phyloP scores from a whole-genome alignment of 1,140 invertebrate genomes.

The Sycobia sp. region DNA sequence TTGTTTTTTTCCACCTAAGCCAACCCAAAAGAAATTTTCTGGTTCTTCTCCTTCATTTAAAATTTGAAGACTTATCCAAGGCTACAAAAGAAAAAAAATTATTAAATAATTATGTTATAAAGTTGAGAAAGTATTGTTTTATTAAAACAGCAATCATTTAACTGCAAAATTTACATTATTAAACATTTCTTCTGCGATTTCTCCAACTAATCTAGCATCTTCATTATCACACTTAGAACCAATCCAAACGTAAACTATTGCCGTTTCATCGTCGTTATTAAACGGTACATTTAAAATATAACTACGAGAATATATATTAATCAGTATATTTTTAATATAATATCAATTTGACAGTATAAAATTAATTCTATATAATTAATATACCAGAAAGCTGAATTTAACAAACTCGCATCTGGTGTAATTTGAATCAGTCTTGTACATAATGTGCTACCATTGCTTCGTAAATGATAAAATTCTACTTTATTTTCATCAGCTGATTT shows the following conservation, averaged over 20 bases:
- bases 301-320: slow-evolving; percentile 62
- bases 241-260: slow-evolving; percentile 98
- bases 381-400: slow-evolving; percentile 88
- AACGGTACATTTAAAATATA: slow-evolving; percentile 97
- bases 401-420: slow-evolving; percentile 74
- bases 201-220: slow-evolving; percentile 86
- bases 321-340: background rate
- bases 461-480: slow-evolving; percentile 93
- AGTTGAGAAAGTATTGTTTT: slow-evolving; percentile 24
- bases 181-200: slow-evolving; percentile 94
- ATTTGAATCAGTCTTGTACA: slow-evolving; percentile 94
- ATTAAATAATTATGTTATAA: background rate
- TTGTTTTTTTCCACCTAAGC: slow-evolving; percentile 87
- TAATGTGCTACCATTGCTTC: slow-evolving; percentile 93
- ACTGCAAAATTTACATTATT: slow-evolving; percentile 67
- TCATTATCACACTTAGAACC: slow-evolving; percentile 88
- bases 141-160: background rate
- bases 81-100: slow-evolving; percentile 54
- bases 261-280: slow-evolving; percentile 85
- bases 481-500: slow-evolving; percentile 61
- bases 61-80: slow-evolving; percentile 85
- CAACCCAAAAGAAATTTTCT: slow-evolving; percentile 99
- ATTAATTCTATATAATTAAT: slow-evolving; percentile 23
- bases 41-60: slow-evolving; percentile 97
- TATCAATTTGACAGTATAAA: background rate